Percentiles rank a stretch among this genome's conserved stretches.
Evolutionary conservation across 2,888 invertebrate genomes (phyloP).

Genomic region (Acleris cristana): DNA sequence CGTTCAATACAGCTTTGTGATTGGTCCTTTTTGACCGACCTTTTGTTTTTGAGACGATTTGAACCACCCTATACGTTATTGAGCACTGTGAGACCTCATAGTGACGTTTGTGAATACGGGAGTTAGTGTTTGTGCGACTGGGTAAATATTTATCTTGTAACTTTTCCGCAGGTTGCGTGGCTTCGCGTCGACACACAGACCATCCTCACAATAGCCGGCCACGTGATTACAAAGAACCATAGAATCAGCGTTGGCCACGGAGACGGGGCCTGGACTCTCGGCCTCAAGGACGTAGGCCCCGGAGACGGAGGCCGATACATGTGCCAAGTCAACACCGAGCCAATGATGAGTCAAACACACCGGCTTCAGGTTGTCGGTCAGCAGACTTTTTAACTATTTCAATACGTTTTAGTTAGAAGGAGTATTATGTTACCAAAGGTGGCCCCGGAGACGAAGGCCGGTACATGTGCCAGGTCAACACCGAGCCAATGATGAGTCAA

Average conservation of each 20-base stretch:
- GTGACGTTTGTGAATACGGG: too few relatives aligned
- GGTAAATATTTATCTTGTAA: too few relatives aligned
- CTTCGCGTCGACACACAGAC: conserved; percentile 95
- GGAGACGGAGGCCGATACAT: conserved; percentile 93
- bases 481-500: conserved; percentile 80
- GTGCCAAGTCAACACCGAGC: conserved; percentile 84
- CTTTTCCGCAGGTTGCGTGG: conserved; percentile 91
- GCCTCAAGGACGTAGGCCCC: conserved; percentile 90
- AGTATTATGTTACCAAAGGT: too few relatives aligned
- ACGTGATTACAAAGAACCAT: conserved; percentile 96
- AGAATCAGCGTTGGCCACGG: conserved; percentile 91
- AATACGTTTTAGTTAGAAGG: conserved; percentile 6
- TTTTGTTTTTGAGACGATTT: too few relatives aligned
- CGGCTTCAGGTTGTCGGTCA: conserved; percentile 74
- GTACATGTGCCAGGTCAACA: conserved; percentile 88
- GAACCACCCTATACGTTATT: too few relatives aligned
- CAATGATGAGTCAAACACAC: conserved; percentile 80
- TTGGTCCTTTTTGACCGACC: too few relatives aligned
- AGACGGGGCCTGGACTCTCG: conserved; percentile 92
- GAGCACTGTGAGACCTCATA: too few relatives aligned
- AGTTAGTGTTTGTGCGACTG: too few relatives aligned
- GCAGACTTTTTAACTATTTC: conserved; percentile 42
- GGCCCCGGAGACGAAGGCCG: conserved; percentile 90
- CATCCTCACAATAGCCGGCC: conserved; percentile 93
- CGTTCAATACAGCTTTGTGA: too few relatives aligned